These are phyloP conservation scores for Xiphophorus hellerii DNA, from an alignment of 2,113 vertebrate genomes.

Conservation along the genomic window DNA sequence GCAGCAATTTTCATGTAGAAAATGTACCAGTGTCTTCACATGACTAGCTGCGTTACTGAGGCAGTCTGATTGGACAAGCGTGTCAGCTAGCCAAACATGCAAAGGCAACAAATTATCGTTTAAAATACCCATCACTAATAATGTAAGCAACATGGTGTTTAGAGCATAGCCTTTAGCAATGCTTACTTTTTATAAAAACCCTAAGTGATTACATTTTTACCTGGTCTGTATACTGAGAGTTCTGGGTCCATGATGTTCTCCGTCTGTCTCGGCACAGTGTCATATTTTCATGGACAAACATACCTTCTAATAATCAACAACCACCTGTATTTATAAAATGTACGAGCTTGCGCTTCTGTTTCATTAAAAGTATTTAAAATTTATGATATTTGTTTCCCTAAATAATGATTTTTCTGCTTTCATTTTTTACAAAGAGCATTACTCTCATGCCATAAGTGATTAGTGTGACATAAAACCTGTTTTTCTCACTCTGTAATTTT, in stretches of 20 bases:
- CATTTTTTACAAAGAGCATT: not conserved
- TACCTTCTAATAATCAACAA: not conserved
- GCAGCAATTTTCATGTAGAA: constrained; percentile 11
- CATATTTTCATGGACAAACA: too few relatives aligned
- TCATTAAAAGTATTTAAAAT: not conserved
- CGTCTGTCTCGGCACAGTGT: too few relatives aligned
- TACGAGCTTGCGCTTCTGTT: not conserved
- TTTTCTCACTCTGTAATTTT: not conserved
- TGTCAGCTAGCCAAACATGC: not conserved
- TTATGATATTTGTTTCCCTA: not conserved
- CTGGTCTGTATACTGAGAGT: not conserved
- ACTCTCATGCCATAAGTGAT: not conserved
- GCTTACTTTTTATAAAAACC: not conserved
- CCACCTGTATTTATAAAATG: not conserved
- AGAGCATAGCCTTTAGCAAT: not conserved
- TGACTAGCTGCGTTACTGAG: constrained; percentile 17
- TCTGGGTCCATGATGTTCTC: not conserved
- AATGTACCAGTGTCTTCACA: constrained; percentile 4
- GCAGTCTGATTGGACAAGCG: constrained; percentile 3
- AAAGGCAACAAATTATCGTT: not conserved
- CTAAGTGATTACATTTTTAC: too few relatives aligned
- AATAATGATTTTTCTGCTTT: not conserved
- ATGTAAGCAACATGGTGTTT: too few relatives aligned
- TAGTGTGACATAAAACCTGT: not conserved
- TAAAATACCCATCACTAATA: not conserved